Evolutionary conservation across 1,140 invertebrate species (phyloP).

Genomic region (Tetramorium parvispinum): DNA sequence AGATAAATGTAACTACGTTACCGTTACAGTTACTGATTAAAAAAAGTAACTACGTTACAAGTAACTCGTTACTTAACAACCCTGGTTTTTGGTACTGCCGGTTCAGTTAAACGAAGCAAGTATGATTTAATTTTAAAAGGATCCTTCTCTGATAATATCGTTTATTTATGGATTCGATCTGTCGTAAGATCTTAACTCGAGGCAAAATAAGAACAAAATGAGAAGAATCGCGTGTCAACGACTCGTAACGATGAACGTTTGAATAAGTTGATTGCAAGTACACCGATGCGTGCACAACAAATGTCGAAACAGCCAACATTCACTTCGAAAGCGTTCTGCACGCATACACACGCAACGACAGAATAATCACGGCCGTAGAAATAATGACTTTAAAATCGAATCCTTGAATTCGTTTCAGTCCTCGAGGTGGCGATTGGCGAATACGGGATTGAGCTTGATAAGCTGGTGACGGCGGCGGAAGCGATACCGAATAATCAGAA

Average conservation of each 20-base stretch:
- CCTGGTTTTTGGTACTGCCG: too few species aligned
- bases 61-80: too few species aligned
- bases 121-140: neutral
- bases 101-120: too few species aligned
- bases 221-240: neutral
- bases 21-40: too few species aligned
- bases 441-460: constrained; percentile 88
- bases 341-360: neutral
- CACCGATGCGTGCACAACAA: neutral
- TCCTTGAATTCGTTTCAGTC: constrained; percentile 86
- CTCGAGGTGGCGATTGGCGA: constrained; percentile 93
- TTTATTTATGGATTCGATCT: neutral
- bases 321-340: neutral
- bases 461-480: constrained; percentile 87
- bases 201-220: neutral
- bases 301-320: constrained; percentile 6
- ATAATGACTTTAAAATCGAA: neutral
- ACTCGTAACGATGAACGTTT: neutral
- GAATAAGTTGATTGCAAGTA: neutral
- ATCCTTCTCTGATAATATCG: neutral
- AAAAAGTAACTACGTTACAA: too few species aligned
- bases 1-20: too few species aligned
- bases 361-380: neutral
- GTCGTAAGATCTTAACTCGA: neutral
- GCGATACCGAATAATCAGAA: constrained; percentile 83